A percentile compares a stretch with the other conserved stretches of the same genome.
Evolutionary conservation across 2,113 vertebrate species (phyloP).

Genomic region (Porphyrio hochstetteri): DNA sequence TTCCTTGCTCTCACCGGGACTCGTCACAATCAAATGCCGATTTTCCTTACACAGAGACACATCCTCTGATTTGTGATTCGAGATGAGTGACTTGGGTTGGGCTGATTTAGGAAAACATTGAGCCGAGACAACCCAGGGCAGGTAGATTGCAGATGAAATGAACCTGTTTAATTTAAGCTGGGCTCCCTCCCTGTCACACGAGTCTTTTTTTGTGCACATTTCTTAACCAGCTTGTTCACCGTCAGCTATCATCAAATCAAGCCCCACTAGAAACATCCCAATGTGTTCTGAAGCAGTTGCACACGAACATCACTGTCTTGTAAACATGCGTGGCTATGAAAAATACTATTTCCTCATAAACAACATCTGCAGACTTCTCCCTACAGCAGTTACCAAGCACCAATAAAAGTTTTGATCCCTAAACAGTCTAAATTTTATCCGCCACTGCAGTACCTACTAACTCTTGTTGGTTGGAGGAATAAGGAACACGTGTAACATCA

Average conservation of each 20-base stretch:
- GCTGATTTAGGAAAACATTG: background rate
- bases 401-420: background rate
- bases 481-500: background rate
- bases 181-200: background rate
- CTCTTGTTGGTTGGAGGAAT: background rate
- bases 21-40: background rate
- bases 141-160: background rate
- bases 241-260: background rate
- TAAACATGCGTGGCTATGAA: constrained; percentile 25
- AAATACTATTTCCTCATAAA: constrained; percentile 43
- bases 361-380: constrained; percentile 11
- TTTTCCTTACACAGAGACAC: background rate
- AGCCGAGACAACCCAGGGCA: background rate
- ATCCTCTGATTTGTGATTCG: fast-evolving
- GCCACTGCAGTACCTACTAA: background rate
- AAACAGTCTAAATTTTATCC: background rate
- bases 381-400: background rate
- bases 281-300: background rate
- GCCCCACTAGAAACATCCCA: background rate
- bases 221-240: background rate
- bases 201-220: background rate
- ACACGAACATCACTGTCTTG: constrained; percentile 4
- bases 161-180: background rate
- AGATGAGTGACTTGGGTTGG: background rate
- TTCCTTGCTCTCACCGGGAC: background rate